A percentile compares a stretch with the other conserved stretches of the same genome.
These are phyloP conservation scores for Galleria mellonella DNA, from an alignment of 1,140 invertebrate genomes.

Conservation along the genomic window DNA sequence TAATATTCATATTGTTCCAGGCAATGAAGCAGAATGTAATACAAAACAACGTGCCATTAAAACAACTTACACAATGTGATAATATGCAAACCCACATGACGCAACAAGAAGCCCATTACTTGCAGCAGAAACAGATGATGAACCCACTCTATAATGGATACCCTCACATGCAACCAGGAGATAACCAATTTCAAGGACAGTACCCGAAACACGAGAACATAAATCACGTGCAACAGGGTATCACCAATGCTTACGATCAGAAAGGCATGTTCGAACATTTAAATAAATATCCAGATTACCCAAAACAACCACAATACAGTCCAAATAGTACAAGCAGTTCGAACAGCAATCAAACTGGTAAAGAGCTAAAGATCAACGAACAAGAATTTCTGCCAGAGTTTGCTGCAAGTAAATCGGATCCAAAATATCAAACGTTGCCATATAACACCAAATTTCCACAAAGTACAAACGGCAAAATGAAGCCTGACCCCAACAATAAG, in stretches of 20 bases:
- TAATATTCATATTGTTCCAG: slow-evolving; percentile 36
- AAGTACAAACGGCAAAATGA: slow-evolving; percentile 58
- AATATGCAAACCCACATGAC: slow-evolving; percentile 65
- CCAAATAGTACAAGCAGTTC: slow-evolving; percentile 62
- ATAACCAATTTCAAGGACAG: slow-evolving; percentile 54
- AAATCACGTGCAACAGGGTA: slow-evolving; percentile 60
- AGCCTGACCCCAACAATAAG: slow-evolving; percentile 58
- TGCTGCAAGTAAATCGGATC: slow-evolving; percentile 87
- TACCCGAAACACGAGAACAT: slow-evolving; percentile 60
- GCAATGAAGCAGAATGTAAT: slow-evolving; percentile 67
- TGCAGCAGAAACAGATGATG: slow-evolving; percentile 70
- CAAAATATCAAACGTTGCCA: slow-evolving; percentile 94
- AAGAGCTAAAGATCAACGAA: slow-evolving; percentile 67
- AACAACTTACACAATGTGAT: slow-evolving; percentile 67
- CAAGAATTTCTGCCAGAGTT: slow-evolving; percentile 73
- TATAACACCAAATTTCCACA: slow-evolving; percentile 90
- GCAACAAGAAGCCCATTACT: slow-evolving; percentile 68
- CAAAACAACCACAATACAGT: slow-evolving; percentile 65
- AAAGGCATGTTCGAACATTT: slow-evolving; percentile 63
- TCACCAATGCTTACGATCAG: slow-evolving; percentile 62
- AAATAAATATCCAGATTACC: slow-evolving; percentile 61
- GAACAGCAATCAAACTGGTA: slow-evolving; percentile 63
- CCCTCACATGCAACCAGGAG: slow-evolving; percentile 38
- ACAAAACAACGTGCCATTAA: slow-evolving; percentile 72
- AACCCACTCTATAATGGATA: slow-evolving; percentile 65